Percentiles rank a stretch among this genome's conserved stretches.
phyloP scores from a whole-genome alignment of 2,113 vertebrate genomes.

The Platysteira castanea region DNA sequence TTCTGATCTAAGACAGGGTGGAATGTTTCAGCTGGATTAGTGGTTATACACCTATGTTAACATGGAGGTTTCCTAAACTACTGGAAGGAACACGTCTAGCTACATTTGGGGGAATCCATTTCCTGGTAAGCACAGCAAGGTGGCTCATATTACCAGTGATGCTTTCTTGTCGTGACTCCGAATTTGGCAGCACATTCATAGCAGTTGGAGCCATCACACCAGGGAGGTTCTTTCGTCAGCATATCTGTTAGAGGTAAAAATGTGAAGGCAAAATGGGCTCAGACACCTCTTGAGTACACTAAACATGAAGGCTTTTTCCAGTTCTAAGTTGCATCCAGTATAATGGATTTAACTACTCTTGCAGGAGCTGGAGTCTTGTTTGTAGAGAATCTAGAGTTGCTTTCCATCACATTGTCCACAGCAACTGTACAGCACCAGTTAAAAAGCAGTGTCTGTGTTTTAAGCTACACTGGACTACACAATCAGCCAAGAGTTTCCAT shows the following conservation, averaged over 20 bases:
- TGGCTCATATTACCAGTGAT: conserved; percentile 85
- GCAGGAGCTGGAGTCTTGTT: neutral
- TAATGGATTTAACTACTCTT: neutral
- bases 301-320: neutral
- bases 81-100: neutral
- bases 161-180: conserved; percentile 95
- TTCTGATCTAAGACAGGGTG: neutral
- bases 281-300: neutral
- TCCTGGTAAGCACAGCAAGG: neutral
- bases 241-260: conserved; percentile 80
- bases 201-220: conserved; percentile 98
- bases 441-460: neutral
- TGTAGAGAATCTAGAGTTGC: neutral
- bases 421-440: neutral
- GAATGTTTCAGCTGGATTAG: neutral
- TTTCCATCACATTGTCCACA: neutral
- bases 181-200: conserved; percentile 96
- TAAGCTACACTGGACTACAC: neutral
- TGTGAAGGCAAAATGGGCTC: neutral
- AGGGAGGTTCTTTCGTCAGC: conserved; percentile 97
- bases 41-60: neutral
- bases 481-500: neutral
- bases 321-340: neutral
- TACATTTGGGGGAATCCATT: neutral
- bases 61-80: neutral